phyloP scores from a whole-genome alignment of 2,113 vertebrate genomes.

The Smithornis capensis region DNA sequence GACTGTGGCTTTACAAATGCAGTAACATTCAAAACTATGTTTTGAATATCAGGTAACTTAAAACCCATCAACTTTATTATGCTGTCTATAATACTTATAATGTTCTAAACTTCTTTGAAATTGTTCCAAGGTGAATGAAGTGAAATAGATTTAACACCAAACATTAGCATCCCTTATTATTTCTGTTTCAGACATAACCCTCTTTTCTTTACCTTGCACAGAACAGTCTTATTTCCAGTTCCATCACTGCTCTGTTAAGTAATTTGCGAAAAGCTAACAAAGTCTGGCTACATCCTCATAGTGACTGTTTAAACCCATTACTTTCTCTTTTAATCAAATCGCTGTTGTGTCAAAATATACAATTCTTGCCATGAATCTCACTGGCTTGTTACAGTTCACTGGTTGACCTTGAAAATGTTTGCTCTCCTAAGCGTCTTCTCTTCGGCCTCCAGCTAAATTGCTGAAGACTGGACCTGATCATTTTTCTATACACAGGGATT shows the following conservation, averaged over 20 bases:
- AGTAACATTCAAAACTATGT: not conserved
- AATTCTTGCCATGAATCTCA: constrained; percentile 93
- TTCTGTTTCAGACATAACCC: constrained; percentile 14
- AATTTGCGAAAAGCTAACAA: constrained; percentile 89
- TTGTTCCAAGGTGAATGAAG: not conserved
- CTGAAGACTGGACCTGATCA: constrained; percentile 79
- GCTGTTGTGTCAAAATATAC: constrained; percentile 92
- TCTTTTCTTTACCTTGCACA: constrained; percentile 80
- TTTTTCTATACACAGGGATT: constrained; percentile 79
- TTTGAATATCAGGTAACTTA: not conserved
- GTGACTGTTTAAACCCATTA: constrained; percentile 97
- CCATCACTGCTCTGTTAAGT: constrained; percentile 85
- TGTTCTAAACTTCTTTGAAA: not conserved
- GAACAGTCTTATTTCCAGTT: constrained; percentile 83
- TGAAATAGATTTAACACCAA: not conserved
- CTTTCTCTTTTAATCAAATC: constrained; percentile 99
- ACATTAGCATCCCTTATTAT: constrained; percentile 48
- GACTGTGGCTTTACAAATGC: not conserved
- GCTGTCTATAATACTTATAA: not conserved
- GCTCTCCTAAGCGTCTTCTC: constrained; percentile 89
- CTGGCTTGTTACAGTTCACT: constrained; percentile 90
- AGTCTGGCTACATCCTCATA: constrained; percentile 91
- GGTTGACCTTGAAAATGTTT: constrained; percentile 98
- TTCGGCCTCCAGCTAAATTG: constrained; percentile 82
- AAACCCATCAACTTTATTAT: not conserved